Evolutionary conservation across 2,113 vertebrate genomes (phyloP).

Genomic region (Columba janthina): DNA sequence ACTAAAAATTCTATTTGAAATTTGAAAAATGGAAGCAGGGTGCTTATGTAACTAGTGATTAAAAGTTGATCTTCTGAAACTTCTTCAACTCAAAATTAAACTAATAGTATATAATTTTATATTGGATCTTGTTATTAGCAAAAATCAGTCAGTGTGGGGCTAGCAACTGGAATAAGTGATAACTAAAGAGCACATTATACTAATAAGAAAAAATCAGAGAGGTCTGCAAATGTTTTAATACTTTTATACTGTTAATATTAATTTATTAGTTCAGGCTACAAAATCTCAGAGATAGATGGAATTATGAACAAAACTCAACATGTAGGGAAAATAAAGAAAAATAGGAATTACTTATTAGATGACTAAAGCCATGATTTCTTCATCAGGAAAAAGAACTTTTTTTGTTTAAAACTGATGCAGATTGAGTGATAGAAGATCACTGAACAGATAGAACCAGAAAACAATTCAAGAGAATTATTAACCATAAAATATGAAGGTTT

Average conservation of each 20-base stretch:
- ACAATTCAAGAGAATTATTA: background rate
- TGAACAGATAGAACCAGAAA: background rate
- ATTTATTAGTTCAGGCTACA: background rate
- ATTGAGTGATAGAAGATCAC: background rate
- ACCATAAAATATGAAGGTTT: background rate
- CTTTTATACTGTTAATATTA: background rate
- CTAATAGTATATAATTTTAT: background rate
- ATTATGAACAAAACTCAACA: background rate
- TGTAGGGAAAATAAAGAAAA: background rate
- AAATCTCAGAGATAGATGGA: background rate
- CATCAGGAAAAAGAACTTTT: background rate
- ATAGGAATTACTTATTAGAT: background rate
- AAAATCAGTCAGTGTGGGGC: background rate
- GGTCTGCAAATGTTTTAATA: background rate
- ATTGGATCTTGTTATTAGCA: background rate
- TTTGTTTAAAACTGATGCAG: background rate
- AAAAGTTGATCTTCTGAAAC: background rate
- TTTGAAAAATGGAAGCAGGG: background rate
- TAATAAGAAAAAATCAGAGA: background rate
- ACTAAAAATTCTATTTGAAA: background rate
- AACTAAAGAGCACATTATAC: background rate
- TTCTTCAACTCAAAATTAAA: background rate
- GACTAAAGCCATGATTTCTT: background rate
- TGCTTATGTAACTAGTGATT: background rate
- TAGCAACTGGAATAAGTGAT: background rate